These are phyloP conservation scores for Chlorospingus semifuscus DNA, from an alignment of 2,797 vertebrate genomes.

Conservation along the genomic window DNA sequence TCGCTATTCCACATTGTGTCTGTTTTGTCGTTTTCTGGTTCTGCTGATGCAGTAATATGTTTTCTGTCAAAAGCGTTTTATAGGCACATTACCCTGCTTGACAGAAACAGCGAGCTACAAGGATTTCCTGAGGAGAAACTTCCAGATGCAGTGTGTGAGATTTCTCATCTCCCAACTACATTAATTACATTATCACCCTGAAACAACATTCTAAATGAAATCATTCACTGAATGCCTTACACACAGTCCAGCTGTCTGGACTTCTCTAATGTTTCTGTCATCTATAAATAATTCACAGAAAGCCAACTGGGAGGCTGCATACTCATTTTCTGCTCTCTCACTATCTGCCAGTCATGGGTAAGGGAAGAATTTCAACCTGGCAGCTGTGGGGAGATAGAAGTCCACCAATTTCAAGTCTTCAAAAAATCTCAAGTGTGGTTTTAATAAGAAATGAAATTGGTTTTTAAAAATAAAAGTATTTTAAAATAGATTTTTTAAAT, in stretches of 20 bases:
- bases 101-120: conserved; percentile 26
- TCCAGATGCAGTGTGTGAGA: conserved; percentile 30
- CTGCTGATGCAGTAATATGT: conserved; percentile 45
- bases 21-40: conserved; percentile 33
- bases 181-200: conserved; percentile 51
- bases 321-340: conserved; percentile 5
- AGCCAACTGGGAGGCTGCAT: background rate
- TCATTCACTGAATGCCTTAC: conserved; percentile 26
- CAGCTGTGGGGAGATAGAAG: background rate
- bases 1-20: background rate
- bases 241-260: conserved; percentile 1
- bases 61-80: conserved; percentile 35
- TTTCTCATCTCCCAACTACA: conserved; percentile 27
- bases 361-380: background rate
- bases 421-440: background rate
- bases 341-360: background rate
- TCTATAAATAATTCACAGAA: conserved; percentile 51
- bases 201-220: conserved; percentile 61
- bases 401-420: background rate
- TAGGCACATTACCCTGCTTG: conserved; percentile 35
- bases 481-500: background rate
- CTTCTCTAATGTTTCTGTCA: conserved; percentile 30
- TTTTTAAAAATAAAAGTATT: background rate
- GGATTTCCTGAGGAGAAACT: conserved; percentile 59
- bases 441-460: background rate